Evolutionary conservation across 2,113 vertebrate genomes (phyloP), one percentile per base, ranked within the genome.

Genomic region (Eonycteris spelaea): DNA sequence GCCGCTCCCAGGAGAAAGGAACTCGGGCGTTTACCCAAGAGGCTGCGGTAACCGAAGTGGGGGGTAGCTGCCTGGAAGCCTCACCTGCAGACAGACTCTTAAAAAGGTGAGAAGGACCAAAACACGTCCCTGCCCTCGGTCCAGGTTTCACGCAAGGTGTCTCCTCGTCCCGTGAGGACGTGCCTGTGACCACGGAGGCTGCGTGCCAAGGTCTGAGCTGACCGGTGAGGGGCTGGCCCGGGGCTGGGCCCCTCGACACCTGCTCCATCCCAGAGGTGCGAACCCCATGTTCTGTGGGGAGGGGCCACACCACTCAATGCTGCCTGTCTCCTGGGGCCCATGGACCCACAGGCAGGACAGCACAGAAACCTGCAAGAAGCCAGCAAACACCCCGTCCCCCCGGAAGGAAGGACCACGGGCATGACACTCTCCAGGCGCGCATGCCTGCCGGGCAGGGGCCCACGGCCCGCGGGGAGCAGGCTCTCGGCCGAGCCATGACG

Each of bases 121-220:
- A 15, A 57, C 30, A 14, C 2, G 33, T 13, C 15, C 18, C 89
- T 22, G 43, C 45, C 15, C 28, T 22, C 2, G 0, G 40, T 61
- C 57, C 1, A 0, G 18, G 24, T 45, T 6, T 38, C 40, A 0
- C 0, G n/a, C 13, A 7, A 30, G 21, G 3, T 1, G 70, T 3
- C 51, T 61, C 38, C 33, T n/a, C 3, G 33, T 5, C 59, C n/a
- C 14, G 8, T 5, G 13, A 16, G n/a, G 24, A 18, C 1, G 53
- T 22, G 18, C 30, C 51, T 3, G 5, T 6, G 74, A 43, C 35
- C 3, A 0, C 1, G 14, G 63, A 3, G 40, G n/a, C 30, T 19
- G 2, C 7, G 11, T 28, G 45, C 26, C 35, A 6, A 30, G 57
- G 33, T n/a, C 57, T 21, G 55, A 51, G 14, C 48, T 13, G 14